These are phyloP conservation scores for Pongo pygmaeus DNA, from an alignment of 2,113 vertebrate species.

Conservation along the genomic window DNA sequence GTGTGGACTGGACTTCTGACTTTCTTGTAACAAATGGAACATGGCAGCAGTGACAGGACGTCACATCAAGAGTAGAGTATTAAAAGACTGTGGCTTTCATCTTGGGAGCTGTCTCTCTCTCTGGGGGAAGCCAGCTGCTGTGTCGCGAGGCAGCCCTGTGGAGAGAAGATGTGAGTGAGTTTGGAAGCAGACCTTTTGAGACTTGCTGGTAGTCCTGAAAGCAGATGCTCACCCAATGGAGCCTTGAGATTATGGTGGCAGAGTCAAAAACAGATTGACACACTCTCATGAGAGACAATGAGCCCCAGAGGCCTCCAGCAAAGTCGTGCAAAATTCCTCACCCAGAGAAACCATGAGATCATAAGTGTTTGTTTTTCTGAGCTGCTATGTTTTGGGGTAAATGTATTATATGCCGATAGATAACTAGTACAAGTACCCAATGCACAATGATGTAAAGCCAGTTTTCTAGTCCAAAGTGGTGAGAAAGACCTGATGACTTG, in stretches of 20 bases:
- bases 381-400: background rate
- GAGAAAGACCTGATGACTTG: background rate
- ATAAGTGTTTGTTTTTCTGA: background rate
- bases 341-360: background rate
- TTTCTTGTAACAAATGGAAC: background rate
- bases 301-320: background rate
- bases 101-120: background rate
- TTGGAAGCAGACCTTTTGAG: background rate
- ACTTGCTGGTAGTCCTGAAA: background rate
- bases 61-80: background rate
- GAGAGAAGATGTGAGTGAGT: rapidly evolving
- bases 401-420: background rate
- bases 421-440: background rate
- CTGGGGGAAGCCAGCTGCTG: background rate
- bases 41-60: background rate
- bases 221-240: rapidly evolving
- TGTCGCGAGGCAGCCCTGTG: rapidly evolving
- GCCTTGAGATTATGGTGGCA: background rate
- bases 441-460: background rate
- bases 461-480: background rate
- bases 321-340: background rate
- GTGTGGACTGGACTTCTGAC: background rate
- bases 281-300: background rate
- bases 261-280: background rate
- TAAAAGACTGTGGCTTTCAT: background rate